A percentile compares a stretch with the other conserved stretches of the same genome.
Evolutionary conservation across 2,797 vertebrate species (phyloP).

Genomic region (Tiaroga cobitis): DNA sequence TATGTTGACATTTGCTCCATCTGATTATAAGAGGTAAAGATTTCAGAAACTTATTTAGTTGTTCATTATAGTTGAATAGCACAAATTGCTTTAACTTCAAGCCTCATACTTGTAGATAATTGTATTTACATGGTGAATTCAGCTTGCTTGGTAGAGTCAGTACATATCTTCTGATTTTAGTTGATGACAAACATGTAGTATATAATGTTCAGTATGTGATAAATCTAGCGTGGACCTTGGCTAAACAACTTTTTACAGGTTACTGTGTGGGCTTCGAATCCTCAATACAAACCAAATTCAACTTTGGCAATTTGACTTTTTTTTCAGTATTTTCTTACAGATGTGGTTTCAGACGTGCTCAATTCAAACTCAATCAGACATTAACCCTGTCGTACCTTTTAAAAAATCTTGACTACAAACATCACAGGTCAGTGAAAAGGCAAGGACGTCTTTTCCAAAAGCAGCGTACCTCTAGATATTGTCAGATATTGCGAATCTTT

Average conservation of each 20-base stretch:
- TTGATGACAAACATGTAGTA: neutral
- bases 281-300: neutral
- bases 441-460: slow-evolving; percentile 14
- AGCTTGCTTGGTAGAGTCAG: neutral
- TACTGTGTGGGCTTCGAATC: neutral
- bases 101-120: neutral
- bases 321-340: neutral
- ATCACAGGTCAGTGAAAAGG: slow-evolving; percentile 8
- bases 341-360: neutral
- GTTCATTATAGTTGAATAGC: too few species aligned
- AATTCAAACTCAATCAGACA: neutral
- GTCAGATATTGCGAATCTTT: neutral
- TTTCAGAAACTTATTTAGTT: neutral
- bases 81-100: neutral
- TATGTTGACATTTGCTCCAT: neutral
- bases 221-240: neutral
- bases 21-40: neutral
- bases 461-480: neutral
- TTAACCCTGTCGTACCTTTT: neutral
- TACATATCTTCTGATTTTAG: neutral
- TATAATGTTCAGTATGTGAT: neutral
- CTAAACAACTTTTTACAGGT: slow-evolving; percentile 8
- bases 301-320: neutral
- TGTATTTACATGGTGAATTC: neutral
- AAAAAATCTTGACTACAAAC: neutral